A percentile compares a stretch with the other conserved stretches of the same genome.
Conservation (phyloP, 1,140 invertebrate species). For the Spodoptera litura region DNA sequence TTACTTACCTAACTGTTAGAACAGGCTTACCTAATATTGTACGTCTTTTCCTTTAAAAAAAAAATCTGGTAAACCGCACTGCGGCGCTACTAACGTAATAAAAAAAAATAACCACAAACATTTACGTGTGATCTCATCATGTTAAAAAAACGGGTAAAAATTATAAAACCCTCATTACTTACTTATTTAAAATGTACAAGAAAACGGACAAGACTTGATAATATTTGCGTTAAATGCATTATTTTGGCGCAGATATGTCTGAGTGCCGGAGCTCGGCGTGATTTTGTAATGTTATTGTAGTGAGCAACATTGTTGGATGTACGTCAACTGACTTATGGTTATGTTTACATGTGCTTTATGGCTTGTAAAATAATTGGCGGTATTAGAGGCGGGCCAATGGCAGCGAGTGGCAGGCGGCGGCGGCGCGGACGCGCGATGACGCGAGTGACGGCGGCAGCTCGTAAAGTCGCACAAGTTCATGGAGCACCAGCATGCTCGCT, state of each 20-base stretch:
- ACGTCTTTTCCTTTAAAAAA: slow-evolving; percentile 17
- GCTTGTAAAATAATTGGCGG: slow-evolving; percentile 61
- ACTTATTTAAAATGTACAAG: background rate
- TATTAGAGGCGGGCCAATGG: slow-evolving; percentile 50
- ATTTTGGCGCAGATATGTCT: slow-evolving; percentile 25
- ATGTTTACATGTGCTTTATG: slow-evolving; percentile 73
- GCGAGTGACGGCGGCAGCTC: slow-evolving; percentile 42
- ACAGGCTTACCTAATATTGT: background rate
- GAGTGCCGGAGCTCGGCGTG: background rate
- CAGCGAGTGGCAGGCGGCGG: slow-evolving; percentile 12
- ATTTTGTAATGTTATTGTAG: slow-evolving; percentile 37
- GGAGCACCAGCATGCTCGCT: slow-evolving; percentile 65
- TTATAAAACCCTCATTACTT: no score
- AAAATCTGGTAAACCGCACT: slow-evolving; percentile 11
- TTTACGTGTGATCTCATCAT: no score
- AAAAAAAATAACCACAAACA: background rate
- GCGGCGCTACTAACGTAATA: background rate
- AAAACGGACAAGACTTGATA: background rate
- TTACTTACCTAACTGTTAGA: background rate
- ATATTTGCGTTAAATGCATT: slow-evolving; percentile 2
- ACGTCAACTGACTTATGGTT: slow-evolving; percentile 64
- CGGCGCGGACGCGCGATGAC: slow-evolving; percentile 47
- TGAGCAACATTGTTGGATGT: slow-evolving; percentile 55
- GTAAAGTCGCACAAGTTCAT: slow-evolving; percentile 79
- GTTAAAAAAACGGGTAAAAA: no score